A percentile compares a stretch with the other conserved stretches of the same genome.
These are phyloP conservation scores for Melanotaenia pygmaea DNA, from an alignment of 2,797 vertebrate genomes.

Conservation along the genomic window DNA sequence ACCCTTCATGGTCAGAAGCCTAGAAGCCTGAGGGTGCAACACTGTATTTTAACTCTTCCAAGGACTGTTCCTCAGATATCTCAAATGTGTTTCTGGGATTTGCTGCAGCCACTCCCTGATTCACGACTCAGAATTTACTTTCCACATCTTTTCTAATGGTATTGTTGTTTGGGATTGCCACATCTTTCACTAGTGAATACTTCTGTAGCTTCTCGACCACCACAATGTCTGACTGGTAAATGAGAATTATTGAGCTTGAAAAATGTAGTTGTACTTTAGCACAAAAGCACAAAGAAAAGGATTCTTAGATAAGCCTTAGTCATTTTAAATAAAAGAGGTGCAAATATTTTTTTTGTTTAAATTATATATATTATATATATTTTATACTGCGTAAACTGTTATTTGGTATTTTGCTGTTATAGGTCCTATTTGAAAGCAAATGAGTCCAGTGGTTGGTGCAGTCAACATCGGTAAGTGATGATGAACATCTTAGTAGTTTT, in stretches of 20 bases:
- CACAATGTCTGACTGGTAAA: neutral
- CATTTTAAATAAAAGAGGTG: too few species aligned
- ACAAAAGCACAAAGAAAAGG: too few species aligned
- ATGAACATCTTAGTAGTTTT: conserved; percentile 54
- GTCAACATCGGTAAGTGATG: conserved; percentile 48
- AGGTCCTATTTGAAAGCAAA: neutral
- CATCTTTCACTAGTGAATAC: neutral
- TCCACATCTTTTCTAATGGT: neutral
- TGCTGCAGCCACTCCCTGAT: neutral
- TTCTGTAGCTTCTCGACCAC: neutral
- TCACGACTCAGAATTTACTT: neutral
- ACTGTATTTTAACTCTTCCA: neutral
- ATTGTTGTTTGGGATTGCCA: neutral
- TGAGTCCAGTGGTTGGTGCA: conserved; percentile 7
- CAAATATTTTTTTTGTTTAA: too few species aligned
- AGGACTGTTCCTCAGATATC: neutral
- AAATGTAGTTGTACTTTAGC: too few species aligned
- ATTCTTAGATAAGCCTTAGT: too few species aligned
- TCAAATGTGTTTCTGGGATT: neutral
- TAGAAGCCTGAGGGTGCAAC: neutral
- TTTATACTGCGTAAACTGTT: too few species aligned
- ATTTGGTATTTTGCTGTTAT: too few species aligned
- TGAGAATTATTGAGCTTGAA: neutral
- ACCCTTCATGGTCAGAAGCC: neutral
- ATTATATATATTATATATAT: neutral